Evolutionary conservation across 2,888 invertebrate genomes (phyloP).

Genomic region (Crocallis elinguaria): DNA sequence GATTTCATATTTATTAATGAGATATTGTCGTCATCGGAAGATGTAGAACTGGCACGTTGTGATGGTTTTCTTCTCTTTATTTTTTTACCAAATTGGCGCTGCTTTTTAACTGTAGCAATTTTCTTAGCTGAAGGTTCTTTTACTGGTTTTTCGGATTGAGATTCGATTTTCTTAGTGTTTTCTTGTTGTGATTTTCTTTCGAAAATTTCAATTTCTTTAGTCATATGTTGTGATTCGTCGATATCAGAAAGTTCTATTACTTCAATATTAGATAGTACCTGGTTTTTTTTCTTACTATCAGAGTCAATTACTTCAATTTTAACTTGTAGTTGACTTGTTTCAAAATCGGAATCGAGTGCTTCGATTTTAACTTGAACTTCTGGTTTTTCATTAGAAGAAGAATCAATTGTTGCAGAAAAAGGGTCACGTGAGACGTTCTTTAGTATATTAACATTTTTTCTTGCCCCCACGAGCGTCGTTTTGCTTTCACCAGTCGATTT

Average conservation of each 20-base stretch:
- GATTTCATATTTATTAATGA: not conserved
- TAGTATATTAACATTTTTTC: no score
- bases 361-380: not conserved
- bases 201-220: not conserved
- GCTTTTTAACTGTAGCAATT: not conserved
- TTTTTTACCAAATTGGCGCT: not conserved
- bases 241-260: not conserved
- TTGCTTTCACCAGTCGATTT: not conserved
- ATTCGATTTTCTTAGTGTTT: no score
- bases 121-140: not conserved
- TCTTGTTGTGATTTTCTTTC: not conserved
- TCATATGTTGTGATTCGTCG: not conserved
- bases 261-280: no score
- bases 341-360: not conserved
- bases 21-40: constrained; percentile 8
- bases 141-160: no score
- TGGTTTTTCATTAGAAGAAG: not conserved
- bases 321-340: not conserved
- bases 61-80: not conserved
- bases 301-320: constrained; percentile 1
- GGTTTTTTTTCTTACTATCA: no score
- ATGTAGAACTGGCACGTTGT: not conserved
- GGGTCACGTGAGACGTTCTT: not conserved
- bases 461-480: no score
- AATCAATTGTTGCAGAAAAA: not conserved